phyloP scores from a whole-genome alignment of 2,888 invertebrate genomes.

The Drosophila austrosaltans region DNA sequence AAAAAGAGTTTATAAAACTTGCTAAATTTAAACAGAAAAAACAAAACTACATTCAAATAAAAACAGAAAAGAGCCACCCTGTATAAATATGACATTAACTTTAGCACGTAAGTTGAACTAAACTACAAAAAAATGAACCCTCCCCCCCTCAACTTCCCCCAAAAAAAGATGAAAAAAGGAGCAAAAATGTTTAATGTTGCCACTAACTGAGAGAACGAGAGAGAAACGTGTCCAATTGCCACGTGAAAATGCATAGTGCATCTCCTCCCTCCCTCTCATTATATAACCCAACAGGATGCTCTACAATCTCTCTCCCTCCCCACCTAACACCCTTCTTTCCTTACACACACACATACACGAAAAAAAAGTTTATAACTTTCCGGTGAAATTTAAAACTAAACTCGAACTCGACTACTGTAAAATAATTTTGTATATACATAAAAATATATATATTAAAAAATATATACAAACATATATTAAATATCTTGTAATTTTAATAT shows the following conservation, averaged over 20 bases:
- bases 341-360: not conserved
- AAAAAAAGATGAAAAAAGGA: not conserved
- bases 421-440: slow-evolving; percentile 74
- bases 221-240: slow-evolving; percentile 62
- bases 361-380: slow-evolving; percentile 49
- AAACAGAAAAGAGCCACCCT: slow-evolving; percentile 39
- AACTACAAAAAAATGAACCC: slow-evolving; percentile 2
- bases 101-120: slow-evolving; percentile 63
- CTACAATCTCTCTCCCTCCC: not conserved
- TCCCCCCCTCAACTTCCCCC: slow-evolving; percentile 4
- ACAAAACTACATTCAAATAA: slow-evolving; percentile 6
- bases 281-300: not conserved
- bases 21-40: slow-evolving; percentile 42
- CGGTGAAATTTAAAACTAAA: slow-evolving; percentile 58
- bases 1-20: slow-evolving; percentile 69
- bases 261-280: not conserved
- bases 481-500: slow-evolving; percentile 62
- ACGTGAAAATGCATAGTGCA: slow-evolving; percentile 1
- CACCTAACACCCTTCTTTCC: not conserved
- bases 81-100: slow-evolving; percentile 63
- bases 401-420: slow-evolving; percentile 53
- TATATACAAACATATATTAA: slow-evolving; percentile 30
- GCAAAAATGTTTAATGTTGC: slow-evolving; percentile 41
- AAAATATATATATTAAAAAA: not conserved
- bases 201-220: slow-evolving; percentile 10